phyloP scores from a whole-genome alignment of 2,113 vertebrate genomes.

The Colistium nudipinnis region DNA sequence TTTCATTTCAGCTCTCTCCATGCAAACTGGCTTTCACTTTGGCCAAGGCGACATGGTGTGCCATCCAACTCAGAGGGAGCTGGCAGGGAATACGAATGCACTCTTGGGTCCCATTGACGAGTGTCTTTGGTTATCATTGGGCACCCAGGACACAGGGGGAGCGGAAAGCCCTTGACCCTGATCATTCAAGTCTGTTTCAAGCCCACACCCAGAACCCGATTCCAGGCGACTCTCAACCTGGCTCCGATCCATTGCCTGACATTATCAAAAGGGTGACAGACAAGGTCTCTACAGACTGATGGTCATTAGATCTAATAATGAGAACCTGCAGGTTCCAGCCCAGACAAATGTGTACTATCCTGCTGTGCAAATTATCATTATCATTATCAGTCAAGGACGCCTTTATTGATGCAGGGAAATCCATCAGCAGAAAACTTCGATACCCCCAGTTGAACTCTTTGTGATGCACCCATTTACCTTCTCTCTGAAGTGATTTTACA shows the following conservation, averaged over 20 bases:
- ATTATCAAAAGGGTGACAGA: slow-evolving; percentile 62
- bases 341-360: slow-evolving; percentile 54
- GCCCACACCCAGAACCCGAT: slow-evolving; percentile 20
- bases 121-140: slow-evolving; percentile 62
- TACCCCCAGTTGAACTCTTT: slow-evolving; percentile 2
- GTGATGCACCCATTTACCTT: slow-evolving; percentile 5
- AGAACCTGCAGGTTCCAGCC: slow-evolving; percentile 65
- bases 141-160: slow-evolving; percentile 42
- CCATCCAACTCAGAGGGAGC: slow-evolving; percentile 59
- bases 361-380: slow-evolving; percentile 45
- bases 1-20: slow-evolving; percentile 50
- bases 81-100: slow-evolving; percentile 65
- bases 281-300: slow-evolving; percentile 75
- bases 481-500: slow-evolving; percentile 11
- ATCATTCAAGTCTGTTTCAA: slow-evolving; percentile 34
- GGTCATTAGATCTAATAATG: slow-evolving; percentile 78
- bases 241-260: slow-evolving; percentile 46
- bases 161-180: slow-evolving; percentile 63
- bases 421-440: slow-evolving; percentile 33
- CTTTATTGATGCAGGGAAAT: slow-evolving; percentile 50
- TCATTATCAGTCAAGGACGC: slow-evolving; percentile 67
- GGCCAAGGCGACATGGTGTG: slow-evolving; percentile 47
- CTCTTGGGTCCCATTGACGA: slow-evolving; percentile 63
- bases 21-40: slow-evolving; percentile 62
- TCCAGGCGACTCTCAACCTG: slow-evolving; percentile 48